Evolutionary conservation across 1,140 invertebrate species (phyloP).

Genomic region (Aphis craccivora): DNA sequence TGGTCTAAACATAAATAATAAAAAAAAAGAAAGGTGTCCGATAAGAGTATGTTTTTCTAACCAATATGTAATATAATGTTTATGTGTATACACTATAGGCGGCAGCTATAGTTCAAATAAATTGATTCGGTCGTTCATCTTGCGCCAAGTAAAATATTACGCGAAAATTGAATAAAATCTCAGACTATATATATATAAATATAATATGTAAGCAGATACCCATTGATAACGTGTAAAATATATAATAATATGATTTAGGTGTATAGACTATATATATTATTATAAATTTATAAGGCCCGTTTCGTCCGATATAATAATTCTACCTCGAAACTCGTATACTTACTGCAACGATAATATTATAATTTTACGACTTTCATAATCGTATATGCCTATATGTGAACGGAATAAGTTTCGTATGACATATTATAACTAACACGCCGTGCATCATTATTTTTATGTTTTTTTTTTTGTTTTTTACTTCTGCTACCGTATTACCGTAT

Average conservation of each 20-base stretch:
- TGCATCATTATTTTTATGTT: background rate
- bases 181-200: background rate
- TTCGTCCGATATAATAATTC: background rate
- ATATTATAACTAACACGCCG: background rate
- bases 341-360: background rate
- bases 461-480: background rate
- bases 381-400: background rate
- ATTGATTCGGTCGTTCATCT: slow-evolving; percentile 5
- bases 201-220: background rate
- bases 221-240: background rate
- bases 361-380: background rate
- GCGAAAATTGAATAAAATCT: background rate
- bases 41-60: slow-evolving; percentile 15
- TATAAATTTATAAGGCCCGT: background rate
- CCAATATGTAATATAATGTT: background rate
- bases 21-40: slow-evolving; percentile 34
- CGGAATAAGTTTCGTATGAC: background rate
- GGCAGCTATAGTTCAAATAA: background rate
- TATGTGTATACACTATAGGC: background rate
- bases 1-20: slow-evolving; percentile 26
- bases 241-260: background rate
- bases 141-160: background rate
- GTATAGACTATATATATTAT: background rate
- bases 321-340: background rate
- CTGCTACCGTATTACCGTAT: background rate